Conservation (phyloP, 2,888 invertebrate genomes). For the Scaptomyza parva region DNA sequence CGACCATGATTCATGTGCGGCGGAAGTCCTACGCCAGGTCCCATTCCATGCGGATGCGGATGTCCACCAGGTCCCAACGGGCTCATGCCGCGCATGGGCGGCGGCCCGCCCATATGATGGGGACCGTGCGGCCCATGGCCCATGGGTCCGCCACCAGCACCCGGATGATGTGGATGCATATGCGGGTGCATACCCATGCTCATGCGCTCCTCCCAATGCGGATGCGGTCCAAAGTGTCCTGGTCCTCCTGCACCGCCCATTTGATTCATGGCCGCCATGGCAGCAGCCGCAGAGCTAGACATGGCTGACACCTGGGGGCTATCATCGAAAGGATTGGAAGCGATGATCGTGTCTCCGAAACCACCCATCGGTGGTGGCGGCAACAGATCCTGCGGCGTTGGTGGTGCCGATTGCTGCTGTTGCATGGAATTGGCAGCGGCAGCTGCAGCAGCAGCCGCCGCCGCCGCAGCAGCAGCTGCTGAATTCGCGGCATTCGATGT, state of each 20-base stretch:
- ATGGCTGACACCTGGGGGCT: slow-evolving; percentile 88
- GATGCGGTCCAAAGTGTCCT: slow-evolving; percentile 79
- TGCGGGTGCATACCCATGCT: slow-evolving; percentile 87
- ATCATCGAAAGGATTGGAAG: slow-evolving; percentile 98
- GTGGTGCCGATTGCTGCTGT: slow-evolving; percentile 89
- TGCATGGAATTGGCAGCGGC: slow-evolving; percentile 86
- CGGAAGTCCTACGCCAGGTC: slow-evolving; percentile 81
- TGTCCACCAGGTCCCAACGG: slow-evolving; percentile 80
- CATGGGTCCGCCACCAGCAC: slow-evolving; percentile 86
- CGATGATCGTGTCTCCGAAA: slow-evolving; percentile 96
- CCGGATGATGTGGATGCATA: slow-evolving; percentile 90
- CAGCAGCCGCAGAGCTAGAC: slow-evolving; percentile 84
- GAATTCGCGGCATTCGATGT: slow-evolving; percentile 88
- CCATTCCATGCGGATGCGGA: slow-evolving; percentile 78
- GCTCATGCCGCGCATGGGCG: slow-evolving; percentile 85
- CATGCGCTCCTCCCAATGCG: slow-evolving; percentile 86
- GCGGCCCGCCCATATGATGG: slow-evolving; percentile 87
- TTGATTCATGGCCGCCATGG: slow-evolving; percentile 88
- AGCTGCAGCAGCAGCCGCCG: slow-evolving; percentile 83
- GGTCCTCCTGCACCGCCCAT: slow-evolving; percentile 85
- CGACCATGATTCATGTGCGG: slow-evolving; percentile 84
- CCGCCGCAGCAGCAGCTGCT: slow-evolving; percentile 86
- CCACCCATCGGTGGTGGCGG: slow-evolving; percentile 94
- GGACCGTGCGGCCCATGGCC: slow-evolving; percentile 66
- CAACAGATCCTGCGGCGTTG: slow-evolving; percentile 90